phyloP scores from a whole-genome alignment of 2,888 invertebrate species.

The Biston stratarius region DNA sequence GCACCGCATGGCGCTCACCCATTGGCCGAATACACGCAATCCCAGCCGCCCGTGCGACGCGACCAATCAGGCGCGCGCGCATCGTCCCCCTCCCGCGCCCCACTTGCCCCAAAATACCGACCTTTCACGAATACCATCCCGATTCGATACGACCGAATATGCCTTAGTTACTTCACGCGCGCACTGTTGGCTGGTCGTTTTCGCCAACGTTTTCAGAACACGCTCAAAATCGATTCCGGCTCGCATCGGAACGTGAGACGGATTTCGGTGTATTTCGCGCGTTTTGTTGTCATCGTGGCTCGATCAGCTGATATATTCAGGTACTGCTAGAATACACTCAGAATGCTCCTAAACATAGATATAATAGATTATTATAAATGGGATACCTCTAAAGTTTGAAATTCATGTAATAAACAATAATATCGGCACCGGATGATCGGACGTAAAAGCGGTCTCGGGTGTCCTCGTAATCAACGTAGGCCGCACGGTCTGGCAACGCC shows the following conservation, averaged over 20 bases:
- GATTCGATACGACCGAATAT: conserved; percentile 85
- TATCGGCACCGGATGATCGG: conserved; percentile 78
- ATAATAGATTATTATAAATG: conserved; percentile 43
- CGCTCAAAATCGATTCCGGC: conserved; percentile 51
- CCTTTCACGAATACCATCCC: conserved; percentile 83
- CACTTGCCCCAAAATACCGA: conserved; percentile 77
- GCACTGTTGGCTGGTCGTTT: conserved; percentile 76
- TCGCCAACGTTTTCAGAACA: conserved; percentile 68
- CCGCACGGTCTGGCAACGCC: conserved; percentile 81
- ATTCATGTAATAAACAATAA: conserved; percentile 60
- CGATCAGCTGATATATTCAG: conserved; percentile 55
- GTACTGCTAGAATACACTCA: conserved; percentile 48
- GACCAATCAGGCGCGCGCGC: conserved; percentile 65
- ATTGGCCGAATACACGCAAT: conserved; percentile 70
- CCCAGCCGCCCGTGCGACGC: conserved; percentile 73
- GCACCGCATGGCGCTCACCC: conserved; percentile 63
- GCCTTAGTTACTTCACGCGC: conserved; percentile 85
- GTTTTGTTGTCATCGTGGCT: conserved; percentile 33
- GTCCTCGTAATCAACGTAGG: conserved; percentile 87
- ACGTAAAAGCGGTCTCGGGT: conserved; percentile 79
- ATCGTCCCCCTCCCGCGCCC: conserved; percentile 71
- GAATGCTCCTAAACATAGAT: conserved; percentile 38
- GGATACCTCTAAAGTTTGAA: conserved; percentile 48
- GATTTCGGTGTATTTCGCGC: conserved; percentile 42
- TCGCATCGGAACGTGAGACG: conserved; percentile 42